phyloP scores from a whole-genome alignment of 1,140 invertebrate genomes.

The Aphelenchoides besseyi region DNA sequence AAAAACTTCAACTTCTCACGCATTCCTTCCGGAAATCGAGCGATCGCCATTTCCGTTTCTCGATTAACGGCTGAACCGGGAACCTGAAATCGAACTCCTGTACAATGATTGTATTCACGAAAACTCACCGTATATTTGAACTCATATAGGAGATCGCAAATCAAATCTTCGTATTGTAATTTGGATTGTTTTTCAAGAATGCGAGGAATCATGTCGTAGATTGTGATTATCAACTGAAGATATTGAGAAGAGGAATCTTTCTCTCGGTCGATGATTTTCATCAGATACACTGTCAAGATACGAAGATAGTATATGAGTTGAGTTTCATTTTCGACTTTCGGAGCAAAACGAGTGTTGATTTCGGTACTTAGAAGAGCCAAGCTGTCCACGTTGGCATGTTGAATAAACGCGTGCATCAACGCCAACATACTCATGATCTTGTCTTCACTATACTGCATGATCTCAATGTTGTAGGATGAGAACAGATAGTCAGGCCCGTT shows the following conservation, averaged over 20 bases:
- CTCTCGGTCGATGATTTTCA: conserved; percentile 42
- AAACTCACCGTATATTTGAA: conserved; percentile 45
- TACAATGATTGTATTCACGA: not conserved
- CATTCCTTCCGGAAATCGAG: conserved; percentile 17
- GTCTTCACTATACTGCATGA: conserved; percentile 44
- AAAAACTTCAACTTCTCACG: conserved; percentile 26
- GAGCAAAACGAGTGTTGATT: conserved; percentile 26
- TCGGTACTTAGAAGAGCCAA: not conserved
- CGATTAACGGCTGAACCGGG: conserved; percentile 31
- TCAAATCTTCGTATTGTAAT: conserved; percentile 42
- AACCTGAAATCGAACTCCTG: not conserved
- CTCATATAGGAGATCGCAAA: conserved; percentile 47
- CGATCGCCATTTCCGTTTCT: conserved; percentile 30
- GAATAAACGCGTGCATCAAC: conserved; percentile 39
- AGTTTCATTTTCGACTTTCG: conserved; percentile 45
- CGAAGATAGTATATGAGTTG: conserved; percentile 46
- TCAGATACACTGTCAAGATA: conserved; percentile 42
- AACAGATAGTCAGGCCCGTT: conserved; percentile 27
- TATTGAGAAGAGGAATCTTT: conserved; percentile 32
- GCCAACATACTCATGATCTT: conserved; percentile 46
- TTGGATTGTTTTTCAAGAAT: conserved; percentile 36
- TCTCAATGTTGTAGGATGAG: conserved; percentile 43
- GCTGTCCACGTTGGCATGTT: conserved; percentile 16
- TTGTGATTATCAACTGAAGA: conserved; percentile 35
- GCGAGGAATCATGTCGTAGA: conserved; percentile 39